Evolutionary conservation across 2,113 vertebrate species (phyloP), one percentile per base, ranked within the genome.

Genomic region (Brachyistius frenatus): DNA sequence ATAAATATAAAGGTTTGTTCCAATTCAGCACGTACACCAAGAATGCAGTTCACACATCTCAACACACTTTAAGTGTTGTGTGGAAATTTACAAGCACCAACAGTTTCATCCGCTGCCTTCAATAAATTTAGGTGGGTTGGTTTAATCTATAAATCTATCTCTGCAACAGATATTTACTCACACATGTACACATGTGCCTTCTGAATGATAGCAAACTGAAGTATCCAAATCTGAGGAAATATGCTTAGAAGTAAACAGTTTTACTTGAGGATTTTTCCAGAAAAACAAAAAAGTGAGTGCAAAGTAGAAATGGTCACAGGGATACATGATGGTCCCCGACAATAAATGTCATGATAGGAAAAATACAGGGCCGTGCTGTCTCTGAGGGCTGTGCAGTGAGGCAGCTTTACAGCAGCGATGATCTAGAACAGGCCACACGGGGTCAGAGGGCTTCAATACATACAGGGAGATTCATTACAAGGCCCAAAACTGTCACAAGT

Each of bases 311-410:
- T 65, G 33, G 83, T 79, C 37, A 36, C 15, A 7, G 60, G 32
- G 68, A 77, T 66, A 68, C 49, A 62, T 53, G 73, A 86, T n/a
- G 82, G 74, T 57, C 58, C 69, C 74, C 39, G 84, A 83, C 86
- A 83, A 81, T 88, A 93, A 88, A 93, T 92, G 88, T 93, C 86
- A 91, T 39, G 65, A 83, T 73, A 46, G 71, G 82, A 83, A 80
- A 89, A 89, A 86, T 87, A 81, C 57, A 53, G 67, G 36, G 69
- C 76, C 68, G 11, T 81, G 73, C 73, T 85, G 86, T 83, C 86
- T 77, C 78, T 47, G 66, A 83, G 71, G 82, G 78, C 85, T 78
- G 67, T 70, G 78, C 73, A 44, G 5, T 41, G 82, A 85, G 78
- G 78, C 80, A 85, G 86, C 81, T 91, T 92, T 88, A 90, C 81